phyloP scores from a whole-genome alignment of 2,888 invertebrate genomes.

The Stictocephala bisonia region DNA sequence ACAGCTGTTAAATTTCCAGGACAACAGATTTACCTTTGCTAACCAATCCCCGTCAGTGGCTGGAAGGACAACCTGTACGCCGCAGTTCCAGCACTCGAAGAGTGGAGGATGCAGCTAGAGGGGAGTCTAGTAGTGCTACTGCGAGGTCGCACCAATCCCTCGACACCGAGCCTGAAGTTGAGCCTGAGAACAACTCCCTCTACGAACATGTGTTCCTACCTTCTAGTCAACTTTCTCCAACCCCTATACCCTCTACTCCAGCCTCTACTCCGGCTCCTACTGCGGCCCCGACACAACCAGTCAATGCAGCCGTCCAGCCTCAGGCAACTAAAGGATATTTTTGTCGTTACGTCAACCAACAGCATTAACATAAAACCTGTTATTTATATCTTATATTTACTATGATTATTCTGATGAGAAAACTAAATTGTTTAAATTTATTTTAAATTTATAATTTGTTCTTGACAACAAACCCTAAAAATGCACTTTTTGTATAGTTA shows the following conservation, averaged over 20 bases:
- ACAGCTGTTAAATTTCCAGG: background rate
- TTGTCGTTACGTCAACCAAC: no score
- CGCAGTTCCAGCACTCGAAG: background rate
- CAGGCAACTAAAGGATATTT: no score
- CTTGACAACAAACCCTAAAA: no score
- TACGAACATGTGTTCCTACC: conserved; percentile 50
- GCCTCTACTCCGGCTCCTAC: background rate
- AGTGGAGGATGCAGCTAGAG: background rate
- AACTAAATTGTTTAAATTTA: no score
- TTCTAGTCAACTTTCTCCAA: conserved; percentile 34
- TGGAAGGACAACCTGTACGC: conserved; percentile 22
- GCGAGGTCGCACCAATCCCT: background rate
- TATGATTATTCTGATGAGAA: no score
- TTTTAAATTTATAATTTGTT: no score
- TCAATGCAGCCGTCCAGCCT: conserved; percentile 35
- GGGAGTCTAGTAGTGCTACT: background rate
- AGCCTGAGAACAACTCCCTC: background rate
- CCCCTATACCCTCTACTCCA: background rate
- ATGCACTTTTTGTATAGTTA: no score
- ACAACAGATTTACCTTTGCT: conserved; percentile 29
- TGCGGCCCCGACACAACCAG: conserved; percentile 16
- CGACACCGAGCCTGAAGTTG: conserved; percentile 4
- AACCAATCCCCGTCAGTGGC: conserved; percentile 45
- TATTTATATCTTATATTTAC: no score
- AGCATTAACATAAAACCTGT: no score